These are phyloP conservation scores for Psammodynastes pulverulentus DNA, from an alignment of 2,113 vertebrate genomes.

Conservation along the genomic window DNA sequence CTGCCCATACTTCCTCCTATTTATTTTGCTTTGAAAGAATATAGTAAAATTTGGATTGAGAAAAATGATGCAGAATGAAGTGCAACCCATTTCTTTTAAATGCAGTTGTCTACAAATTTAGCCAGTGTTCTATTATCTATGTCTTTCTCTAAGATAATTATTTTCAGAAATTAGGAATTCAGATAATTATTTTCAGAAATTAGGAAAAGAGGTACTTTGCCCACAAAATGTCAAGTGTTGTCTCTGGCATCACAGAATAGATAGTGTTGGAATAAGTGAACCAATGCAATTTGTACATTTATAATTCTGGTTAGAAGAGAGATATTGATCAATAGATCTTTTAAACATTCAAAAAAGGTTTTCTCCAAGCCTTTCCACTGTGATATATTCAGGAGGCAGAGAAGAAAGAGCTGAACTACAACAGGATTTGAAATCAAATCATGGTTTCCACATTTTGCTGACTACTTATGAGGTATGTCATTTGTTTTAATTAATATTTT, in stretches of 20 bases:
- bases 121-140: background rate
- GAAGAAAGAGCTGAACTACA: constrained; percentile 77
- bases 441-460: constrained; percentile 75
- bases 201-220: background rate
- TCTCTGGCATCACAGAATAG: background rate
- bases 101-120: background rate
- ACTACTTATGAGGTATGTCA: constrained; percentile 83
- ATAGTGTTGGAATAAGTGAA: background rate
- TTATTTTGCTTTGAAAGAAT: background rate
- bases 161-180: background rate
- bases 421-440: constrained; percentile 52
- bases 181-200: background rate
- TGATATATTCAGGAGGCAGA: constrained; percentile 81
- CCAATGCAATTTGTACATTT: background rate
- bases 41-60: background rate
- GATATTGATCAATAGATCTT: background rate
- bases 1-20: background rate
- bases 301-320: background rate
- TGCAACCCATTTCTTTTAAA: background rate
- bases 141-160: background rate
- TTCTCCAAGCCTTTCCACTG: constrained; percentile 76
- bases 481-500: background rate
- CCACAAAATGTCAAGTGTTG: background rate
- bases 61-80: background rate
- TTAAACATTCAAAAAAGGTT: constrained; percentile 70